Percentiles rank a stretch among this genome's conserved stretches.
Evolutionary conservation across 2,113 vertebrate species (phyloP).

Genomic region (Hippocampus comes): DNA sequence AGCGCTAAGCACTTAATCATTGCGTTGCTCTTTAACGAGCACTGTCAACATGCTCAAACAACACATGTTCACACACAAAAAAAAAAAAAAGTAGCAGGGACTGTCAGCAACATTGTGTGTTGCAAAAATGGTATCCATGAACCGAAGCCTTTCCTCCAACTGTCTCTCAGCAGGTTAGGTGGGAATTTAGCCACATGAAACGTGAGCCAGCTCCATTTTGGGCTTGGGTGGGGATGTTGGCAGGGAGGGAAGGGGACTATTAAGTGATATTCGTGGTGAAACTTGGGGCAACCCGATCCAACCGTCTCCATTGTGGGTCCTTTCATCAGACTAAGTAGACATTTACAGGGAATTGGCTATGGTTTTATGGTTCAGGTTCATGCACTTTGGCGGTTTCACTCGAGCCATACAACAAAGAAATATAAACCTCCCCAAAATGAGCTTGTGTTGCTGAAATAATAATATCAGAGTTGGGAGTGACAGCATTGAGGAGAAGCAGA

Average conservation of each 20-base stretch:
- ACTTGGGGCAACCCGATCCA: conserved; percentile 54
- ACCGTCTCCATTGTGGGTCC: conserved; percentile 43
- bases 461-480: no score
- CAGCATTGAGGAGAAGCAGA: no score
- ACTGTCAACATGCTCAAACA: conserved; percentile 61
- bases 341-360: conserved; percentile 5
- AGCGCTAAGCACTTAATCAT: conserved; percentile 67
- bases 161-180: conserved; percentile 33
- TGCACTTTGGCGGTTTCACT: conserved; percentile 32
- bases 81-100: background rate
- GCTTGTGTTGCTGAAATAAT: background rate
- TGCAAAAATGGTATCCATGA: background rate
- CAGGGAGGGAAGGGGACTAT: background rate
- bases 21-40: conserved; percentile 66
- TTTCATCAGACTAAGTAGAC: background rate
- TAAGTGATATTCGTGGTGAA: conserved; percentile 21
- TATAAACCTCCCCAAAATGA: background rate
- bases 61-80: background rate
- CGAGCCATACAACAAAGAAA: background rate
- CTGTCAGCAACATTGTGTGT: background rate
- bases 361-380: conserved; percentile 23
- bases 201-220: conserved; percentile 31
- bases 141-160: conserved; percentile 15
- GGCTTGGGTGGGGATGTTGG: conserved; percentile 23
- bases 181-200: conserved; percentile 53